A percentile compares a stretch with the other conserved stretches of the same genome.
Conservation (phyloP, 2,797 vertebrate genomes). For the Fundulus diaphanus region DNA sequence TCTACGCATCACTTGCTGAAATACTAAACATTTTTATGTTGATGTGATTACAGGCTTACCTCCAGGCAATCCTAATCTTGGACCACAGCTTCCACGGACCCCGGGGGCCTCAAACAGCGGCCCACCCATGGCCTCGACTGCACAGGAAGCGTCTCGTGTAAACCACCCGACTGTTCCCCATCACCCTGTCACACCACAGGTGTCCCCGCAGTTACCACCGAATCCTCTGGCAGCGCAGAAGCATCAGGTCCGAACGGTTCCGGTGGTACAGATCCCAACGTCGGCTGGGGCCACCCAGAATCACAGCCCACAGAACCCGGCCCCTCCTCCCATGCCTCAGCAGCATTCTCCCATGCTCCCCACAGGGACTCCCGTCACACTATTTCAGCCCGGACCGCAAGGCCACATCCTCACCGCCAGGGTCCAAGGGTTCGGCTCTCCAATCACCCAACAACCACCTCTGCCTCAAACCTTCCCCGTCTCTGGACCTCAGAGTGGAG, state of each 20-base stretch:
- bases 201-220: slow-evolving; percentile 76
- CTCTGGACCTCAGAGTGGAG: slow-evolving; percentile 74
- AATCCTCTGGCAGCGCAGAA: slow-evolving; percentile 86
- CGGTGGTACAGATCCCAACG: slow-evolving; percentile 86
- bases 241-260: slow-evolving; percentile 77
- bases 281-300: slow-evolving; percentile 83
- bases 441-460: slow-evolving; percentile 79
- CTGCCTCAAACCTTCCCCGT: slow-evolving; percentile 83
- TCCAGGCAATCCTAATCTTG: slow-evolving; percentile 82
- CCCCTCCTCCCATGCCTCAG: slow-evolving; percentile 53
- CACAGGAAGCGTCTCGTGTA: slow-evolving; percentile 85
- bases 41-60: slow-evolving; percentile 68
- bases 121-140: slow-evolving; percentile 88
- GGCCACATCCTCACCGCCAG: slow-evolving; percentile 92
- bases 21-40: slow-evolving; percentile 11
- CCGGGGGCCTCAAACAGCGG: slow-evolving; percentile 81
- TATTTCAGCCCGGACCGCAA: slow-evolving; percentile 94
- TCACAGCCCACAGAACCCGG: slow-evolving; percentile 80
- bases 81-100: slow-evolving; percentile 87
- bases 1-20: background rate
- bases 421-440: slow-evolving; percentile 90
- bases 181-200: slow-evolving; percentile 81
- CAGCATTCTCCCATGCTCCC: slow-evolving; percentile 87
- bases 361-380: slow-evolving; percentile 88
- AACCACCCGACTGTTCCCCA: slow-evolving; percentile 87